Conservation (phyloP, 30 jellyfish, hydroid and myxozoan species). For the Sanderia malayensis region DNA sequence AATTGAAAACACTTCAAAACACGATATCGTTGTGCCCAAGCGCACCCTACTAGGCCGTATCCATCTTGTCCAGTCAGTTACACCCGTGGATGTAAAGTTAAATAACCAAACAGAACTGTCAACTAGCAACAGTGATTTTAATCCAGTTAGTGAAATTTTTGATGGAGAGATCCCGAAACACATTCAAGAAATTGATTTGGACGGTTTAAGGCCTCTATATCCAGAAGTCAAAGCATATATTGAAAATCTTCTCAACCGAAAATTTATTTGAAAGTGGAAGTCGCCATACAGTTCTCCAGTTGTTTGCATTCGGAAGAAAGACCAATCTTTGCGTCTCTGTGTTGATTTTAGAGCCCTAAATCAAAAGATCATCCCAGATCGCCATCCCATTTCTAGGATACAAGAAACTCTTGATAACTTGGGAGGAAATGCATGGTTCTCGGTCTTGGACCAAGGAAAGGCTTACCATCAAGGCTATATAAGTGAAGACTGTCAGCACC, state of each 20-base stretch:
- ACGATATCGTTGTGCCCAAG: background rate
- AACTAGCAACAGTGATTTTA: too few relatives aligned
- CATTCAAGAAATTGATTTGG: background rate
- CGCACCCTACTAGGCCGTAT: background rate
- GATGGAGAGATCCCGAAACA: background rate
- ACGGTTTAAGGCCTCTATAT: constrained; percentile 29
- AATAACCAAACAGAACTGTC: too few relatives aligned
- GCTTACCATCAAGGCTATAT: constrained; percentile 1
- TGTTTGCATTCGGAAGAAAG: constrained; percentile 32
- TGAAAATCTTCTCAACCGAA: constrained; percentile 3
- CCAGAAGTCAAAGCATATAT: constrained; percentile 48
- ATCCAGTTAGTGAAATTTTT: too few relatives aligned
- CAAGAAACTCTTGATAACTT: constrained; percentile 11
- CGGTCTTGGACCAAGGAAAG: background rate
- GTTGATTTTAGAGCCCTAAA: constrained; percentile 25
- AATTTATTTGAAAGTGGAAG: constrained; percentile 12
- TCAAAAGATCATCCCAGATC: constrained; percentile 19
- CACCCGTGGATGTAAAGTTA: background rate
- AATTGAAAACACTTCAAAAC: background rate
- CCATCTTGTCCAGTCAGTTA: background rate
- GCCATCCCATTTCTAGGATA: constrained; percentile 30
- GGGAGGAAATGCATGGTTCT: constrained; percentile 12
- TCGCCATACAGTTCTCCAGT: constrained; percentile 33
- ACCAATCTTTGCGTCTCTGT: constrained; percentile 29
- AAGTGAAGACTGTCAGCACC: too few relatives aligned